Evolutionary conservation across 2,797 vertebrate genomes (phyloP), one percentile per base, ranked within the genome.

Genomic region (Sarcophilus harrisii): DNA sequence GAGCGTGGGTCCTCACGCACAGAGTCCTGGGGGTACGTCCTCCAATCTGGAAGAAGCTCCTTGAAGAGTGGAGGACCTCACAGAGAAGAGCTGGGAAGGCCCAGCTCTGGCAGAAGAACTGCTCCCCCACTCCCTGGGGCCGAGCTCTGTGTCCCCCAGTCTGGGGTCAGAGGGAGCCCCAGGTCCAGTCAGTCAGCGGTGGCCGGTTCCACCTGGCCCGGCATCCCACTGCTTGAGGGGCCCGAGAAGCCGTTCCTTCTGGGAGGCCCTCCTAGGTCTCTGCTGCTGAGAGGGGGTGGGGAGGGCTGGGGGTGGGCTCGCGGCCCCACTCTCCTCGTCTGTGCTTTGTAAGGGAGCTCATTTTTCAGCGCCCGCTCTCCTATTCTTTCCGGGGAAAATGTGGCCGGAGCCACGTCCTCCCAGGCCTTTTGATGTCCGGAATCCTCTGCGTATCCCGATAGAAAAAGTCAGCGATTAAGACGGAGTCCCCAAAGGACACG

Each of bases 361-460:
- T 98, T 98, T 98, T 98, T 98, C 98, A 98, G 98, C 93, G 95
- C 97, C 54, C 98, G 97, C 95, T 97, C 98, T 98, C 96, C 97
- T 93, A 97, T 98, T 98, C 98, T 98, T 98, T 98, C 97, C 60
- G 97, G 97, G 95, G 97, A 98, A 98, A 97, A 98, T 98, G 97
- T 98, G 98, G 97, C 96, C 98, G 97, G 98, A 98, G 98, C 98
- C 98, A 96, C 98, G 97, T 97, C 97, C 95, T 97, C 97, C 97
- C 95, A 96, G 97, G 96, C 98, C 98, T 98, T 99, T 99, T 99
- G 99, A 99, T 99, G 99, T 99, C 97, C 98, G 97, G 98, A 98
- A 99, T 98, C 98, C 98, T 99, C 99, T 99, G 99, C 99, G 98
- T 98, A 98, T 98, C 98, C 97, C 98, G 98, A 99, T 98, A 98